phyloP scores from a whole-genome alignment of 35 echinoderm and acorn worm genomes.

The Ophioderma brevispina region DNA sequence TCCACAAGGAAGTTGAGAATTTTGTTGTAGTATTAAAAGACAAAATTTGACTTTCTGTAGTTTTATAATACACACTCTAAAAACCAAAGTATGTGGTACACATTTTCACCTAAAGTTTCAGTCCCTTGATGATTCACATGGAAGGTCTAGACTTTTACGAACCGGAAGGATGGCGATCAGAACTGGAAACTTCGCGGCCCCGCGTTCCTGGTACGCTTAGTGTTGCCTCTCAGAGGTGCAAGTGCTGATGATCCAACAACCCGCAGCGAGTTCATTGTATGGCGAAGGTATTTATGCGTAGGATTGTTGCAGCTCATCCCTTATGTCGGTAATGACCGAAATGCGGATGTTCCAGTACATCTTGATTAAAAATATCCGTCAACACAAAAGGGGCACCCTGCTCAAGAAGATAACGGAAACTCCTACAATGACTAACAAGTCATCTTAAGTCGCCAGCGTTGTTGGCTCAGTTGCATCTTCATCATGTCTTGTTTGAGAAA shows the following conservation, averaged over 20 bases:
- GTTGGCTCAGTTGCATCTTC: background rate
- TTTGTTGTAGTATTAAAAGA: too few species aligned
- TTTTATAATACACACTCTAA: too few species aligned
- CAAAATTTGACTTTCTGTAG: too few species aligned
- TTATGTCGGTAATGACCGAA: background rate
- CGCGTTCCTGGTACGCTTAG: background rate
- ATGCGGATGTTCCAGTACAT: background rate
- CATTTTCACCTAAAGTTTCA: too few species aligned
- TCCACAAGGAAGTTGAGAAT: too few species aligned
- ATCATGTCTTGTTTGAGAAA: background rate
- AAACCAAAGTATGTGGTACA: too few species aligned
- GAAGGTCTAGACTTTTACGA: background rate
- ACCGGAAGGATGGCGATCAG: background rate
- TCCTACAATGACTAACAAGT: background rate
- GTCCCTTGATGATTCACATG: too few species aligned
- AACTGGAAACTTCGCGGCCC: background rate
- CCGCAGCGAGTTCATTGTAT: background rate
- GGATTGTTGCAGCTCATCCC: background rate
- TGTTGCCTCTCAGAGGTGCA: background rate
- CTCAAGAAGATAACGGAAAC: background rate
- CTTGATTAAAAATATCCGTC: background rate
- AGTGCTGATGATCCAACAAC: background rate
- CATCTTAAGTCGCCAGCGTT: background rate
- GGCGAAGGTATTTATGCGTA: background rate
- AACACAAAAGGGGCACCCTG: background rate